A percentile compares a stretch with the other conserved stretches of the same genome.
phyloP scores from a whole-genome alignment of 2,888 invertebrate genomes.

The Drosophila antonietae region DNA sequence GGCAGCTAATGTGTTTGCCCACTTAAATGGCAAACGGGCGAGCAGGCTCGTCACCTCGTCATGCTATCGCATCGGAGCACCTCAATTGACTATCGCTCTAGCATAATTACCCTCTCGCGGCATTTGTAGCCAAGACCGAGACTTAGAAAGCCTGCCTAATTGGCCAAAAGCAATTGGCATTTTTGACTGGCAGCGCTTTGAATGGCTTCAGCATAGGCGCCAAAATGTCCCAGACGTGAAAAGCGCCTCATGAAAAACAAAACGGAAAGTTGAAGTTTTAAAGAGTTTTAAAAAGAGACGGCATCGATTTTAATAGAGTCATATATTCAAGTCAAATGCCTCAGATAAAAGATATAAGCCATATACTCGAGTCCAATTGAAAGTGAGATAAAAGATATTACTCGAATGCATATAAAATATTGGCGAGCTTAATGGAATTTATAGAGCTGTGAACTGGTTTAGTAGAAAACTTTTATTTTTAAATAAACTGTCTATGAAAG shows the following conservation, averaged over 20 bases:
- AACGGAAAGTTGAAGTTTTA: constrained; percentile 7
- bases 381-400: constrained; percentile 7
- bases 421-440: not conserved
- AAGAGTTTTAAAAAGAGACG: not conserved
- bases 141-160: constrained; percentile 64
- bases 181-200: constrained; percentile 34
- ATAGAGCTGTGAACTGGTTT: not conserved
- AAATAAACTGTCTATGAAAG: no score
- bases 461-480: not conserved
- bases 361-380: not conserved
- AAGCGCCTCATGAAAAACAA: not conserved
- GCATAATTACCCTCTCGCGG: constrained; percentile 29
- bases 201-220: constrained; percentile 6
- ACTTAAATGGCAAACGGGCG: constrained; percentile 52
- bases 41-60: constrained; percentile 19
- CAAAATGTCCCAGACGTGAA: constrained; percentile 12
- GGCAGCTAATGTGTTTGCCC: constrained; percentile 62
- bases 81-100: constrained; percentile 36
- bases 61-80: constrained; percentile 40
- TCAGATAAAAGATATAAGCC: not conserved
- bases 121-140: not conserved
- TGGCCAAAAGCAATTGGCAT: constrained; percentile 55
- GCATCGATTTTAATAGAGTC: constrained; percentile 6
- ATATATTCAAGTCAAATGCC: not conserved
- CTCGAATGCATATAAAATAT: not conserved